These are phyloP conservation scores for Cynopterus brachyotis DNA, from an alignment of 2,113 vertebrate species.

Conservation along the genomic window DNA sequence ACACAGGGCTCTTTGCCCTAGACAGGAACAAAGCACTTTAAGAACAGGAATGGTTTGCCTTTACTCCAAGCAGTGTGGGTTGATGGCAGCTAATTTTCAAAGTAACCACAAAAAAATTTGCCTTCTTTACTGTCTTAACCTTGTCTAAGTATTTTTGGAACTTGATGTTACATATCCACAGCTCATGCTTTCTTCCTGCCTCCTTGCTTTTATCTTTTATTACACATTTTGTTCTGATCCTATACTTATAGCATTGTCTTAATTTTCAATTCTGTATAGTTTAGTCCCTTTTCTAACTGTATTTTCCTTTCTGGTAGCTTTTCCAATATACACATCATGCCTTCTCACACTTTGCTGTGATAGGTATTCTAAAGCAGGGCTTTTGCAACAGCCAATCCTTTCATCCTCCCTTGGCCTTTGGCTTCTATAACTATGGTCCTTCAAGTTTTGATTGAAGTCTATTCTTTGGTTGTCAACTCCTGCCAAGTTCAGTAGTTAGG, in stretches of 20 bases:
- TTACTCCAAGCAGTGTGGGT: neutral
- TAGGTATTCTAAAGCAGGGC: neutral
- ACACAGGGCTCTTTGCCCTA: neutral
- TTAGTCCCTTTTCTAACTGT: neutral
- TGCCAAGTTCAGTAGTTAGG: neutral
- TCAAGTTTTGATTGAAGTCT: neutral
- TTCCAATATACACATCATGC: neutral
- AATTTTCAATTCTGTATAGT: neutral
- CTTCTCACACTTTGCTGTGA: neutral
- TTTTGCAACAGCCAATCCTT: neutral
- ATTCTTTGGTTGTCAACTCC: neutral
- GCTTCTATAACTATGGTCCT: neutral
- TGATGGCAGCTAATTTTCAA: neutral
- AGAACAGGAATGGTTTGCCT: neutral
- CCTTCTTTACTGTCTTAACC: neutral
- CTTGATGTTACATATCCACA: neutral
- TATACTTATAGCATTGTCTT: neutral
- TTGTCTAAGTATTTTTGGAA: neutral
- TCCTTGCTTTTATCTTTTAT: neutral
- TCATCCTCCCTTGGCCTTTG: neutral
- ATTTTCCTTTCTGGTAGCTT: neutral
- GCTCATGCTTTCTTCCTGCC: neutral
- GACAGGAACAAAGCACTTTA: neutral
- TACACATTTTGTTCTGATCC: neutral
- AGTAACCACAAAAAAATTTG: neutral